These are phyloP conservation scores for Potorous gilbertii DNA, from an alignment of 2,797 vertebrate genomes.

Conservation along the genomic window DNA sequence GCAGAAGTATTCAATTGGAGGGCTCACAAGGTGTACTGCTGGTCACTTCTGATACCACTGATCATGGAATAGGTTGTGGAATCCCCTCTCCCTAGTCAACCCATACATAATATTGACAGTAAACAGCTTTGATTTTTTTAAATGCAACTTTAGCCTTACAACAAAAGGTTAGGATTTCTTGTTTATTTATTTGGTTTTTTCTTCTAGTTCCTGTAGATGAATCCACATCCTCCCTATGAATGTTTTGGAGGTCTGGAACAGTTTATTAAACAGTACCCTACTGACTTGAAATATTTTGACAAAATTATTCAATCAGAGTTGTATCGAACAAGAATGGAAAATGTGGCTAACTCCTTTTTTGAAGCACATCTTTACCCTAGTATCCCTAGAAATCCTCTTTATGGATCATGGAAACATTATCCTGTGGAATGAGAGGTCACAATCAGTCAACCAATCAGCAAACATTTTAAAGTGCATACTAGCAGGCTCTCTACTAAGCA, in stretches of 20 bases:
- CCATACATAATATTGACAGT: neutral
- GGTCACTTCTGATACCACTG: neutral
- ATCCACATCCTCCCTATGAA: neutral
- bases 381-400: neutral
- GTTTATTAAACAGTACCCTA: neutral
- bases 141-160: neutral
- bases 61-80: neutral
- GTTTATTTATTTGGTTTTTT: neutral
- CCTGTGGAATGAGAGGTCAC: neutral
- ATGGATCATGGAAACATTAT: neutral
- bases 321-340: neutral
- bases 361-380: neutral
- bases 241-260: neutral
- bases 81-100: neutral
- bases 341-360: neutral
- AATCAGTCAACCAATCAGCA: neutral
- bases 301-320: neutral
- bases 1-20: neutral
- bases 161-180: no score
- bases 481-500: neutral
- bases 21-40: neutral
- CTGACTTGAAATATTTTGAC: neutral
- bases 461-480: neutral
- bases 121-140: neutral
- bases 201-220: neutral